Conservation (phyloP, 2,113 vertebrate species). For the Anser cygnoides region DNA sequence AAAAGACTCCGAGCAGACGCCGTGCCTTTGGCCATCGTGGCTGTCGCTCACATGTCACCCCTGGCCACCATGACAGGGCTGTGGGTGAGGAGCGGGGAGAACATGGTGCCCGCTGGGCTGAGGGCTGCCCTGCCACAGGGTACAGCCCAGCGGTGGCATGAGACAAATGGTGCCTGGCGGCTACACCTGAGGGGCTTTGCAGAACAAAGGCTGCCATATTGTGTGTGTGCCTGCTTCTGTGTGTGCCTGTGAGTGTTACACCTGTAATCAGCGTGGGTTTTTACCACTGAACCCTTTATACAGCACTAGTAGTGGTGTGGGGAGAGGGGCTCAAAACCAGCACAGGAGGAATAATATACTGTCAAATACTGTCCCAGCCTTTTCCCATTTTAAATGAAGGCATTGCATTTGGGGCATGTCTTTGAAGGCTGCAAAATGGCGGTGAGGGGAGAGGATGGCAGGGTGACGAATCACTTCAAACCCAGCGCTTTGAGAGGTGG, state of each 20-base stretch:
- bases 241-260: neutral
- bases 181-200: neutral
- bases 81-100: accelerated
- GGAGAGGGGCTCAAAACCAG: neutral
- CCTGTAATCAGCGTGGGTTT: accelerated
- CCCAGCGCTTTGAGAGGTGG: accelerated
- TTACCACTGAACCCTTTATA: accelerated
- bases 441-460: neutral
- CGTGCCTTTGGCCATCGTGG: accelerated
- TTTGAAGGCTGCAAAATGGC: neutral
- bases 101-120: neutral
- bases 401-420: neutral
- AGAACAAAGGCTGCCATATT: neutral
- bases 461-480: neutral
- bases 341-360: neutral
- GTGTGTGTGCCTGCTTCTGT: neutral
- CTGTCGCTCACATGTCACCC: accelerated
- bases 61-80: accelerated
- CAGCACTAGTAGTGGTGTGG: too few species aligned
- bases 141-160: neutral
- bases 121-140: accelerated
- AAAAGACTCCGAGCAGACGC: accelerated
- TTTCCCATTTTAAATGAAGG: neutral
- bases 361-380: neutral
- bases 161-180: accelerated